Conservation (phyloP, 2,888 invertebrate genomes). For the Drosophila prolongata region DNA sequence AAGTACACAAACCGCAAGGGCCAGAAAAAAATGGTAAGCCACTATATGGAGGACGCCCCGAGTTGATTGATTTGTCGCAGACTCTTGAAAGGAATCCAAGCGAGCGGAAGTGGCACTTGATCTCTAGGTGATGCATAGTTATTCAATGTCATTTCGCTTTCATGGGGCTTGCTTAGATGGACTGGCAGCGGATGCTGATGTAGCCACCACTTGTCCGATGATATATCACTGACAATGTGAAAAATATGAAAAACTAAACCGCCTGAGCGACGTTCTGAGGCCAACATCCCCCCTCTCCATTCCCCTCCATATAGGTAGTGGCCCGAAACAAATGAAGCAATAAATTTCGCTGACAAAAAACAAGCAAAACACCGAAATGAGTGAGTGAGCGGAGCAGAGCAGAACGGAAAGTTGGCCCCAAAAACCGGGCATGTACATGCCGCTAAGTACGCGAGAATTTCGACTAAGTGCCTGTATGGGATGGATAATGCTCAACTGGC, state of each 20-base stretch:
- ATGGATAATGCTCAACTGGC: conserved; percentile 44
- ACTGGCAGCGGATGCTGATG: conserved; percentile 20
- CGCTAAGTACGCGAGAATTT: conserved; percentile 72
- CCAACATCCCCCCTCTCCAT: conserved; percentile 6
- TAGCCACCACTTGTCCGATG: conserved; percentile 54
- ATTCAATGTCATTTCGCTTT: conserved; percentile 37
- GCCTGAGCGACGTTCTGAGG: conserved; percentile 33
- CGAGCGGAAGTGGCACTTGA: conserved; percentile 58
- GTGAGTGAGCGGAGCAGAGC: conserved; percentile 32
- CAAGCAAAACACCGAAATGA: conserved; percentile 62
- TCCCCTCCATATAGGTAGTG: conserved; percentile 23
- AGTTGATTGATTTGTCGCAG: conserved; percentile 64
- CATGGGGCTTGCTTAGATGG: conserved; percentile 11
- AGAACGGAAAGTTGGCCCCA: conserved; percentile 49
- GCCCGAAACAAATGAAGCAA: conserved; percentile 82
- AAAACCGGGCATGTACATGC: conserved; percentile 51
- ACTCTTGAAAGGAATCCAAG: conserved; percentile 53
- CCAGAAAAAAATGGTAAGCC: conserved; percentile 13
- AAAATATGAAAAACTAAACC: conserved; percentile 72
- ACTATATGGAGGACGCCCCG: conserved; percentile 9
- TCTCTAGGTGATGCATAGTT: conserved; percentile 41
- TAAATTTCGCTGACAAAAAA: conserved; percentile 82
- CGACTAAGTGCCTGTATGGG: conserved; percentile 68
- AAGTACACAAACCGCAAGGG: conserved; percentile 11
- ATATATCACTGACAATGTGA: conserved; percentile 80